Conservation (phyloP, 2,113 vertebrate species). For the Brienomyrus brachyistius region DNA sequence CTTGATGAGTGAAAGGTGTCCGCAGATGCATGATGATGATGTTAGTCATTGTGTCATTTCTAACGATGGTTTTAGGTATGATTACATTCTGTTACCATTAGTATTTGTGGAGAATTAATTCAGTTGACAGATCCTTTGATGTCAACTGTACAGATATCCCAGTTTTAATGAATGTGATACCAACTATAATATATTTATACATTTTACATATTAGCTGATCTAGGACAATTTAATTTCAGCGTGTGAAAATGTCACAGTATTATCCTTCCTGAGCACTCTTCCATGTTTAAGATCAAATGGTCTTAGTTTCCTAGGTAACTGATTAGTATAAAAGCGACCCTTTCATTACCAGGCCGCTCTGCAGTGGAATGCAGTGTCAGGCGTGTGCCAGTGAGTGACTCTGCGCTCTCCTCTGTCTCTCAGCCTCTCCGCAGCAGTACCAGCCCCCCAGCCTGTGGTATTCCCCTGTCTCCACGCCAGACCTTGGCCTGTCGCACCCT, state of each 20-base stretch:
- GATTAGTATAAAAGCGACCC: neutral
- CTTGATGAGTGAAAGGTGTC: neutral
- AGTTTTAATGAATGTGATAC: neutral
- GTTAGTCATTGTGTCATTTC: neutral
- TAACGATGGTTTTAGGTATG: neutral
- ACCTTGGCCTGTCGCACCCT: slow-evolving; percentile 18
- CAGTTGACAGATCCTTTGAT: neutral
- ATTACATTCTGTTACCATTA: neutral
- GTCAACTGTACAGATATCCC: neutral
- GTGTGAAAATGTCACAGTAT: neutral
- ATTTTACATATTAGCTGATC: neutral
- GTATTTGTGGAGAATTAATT: neutral
- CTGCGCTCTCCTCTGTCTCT: neutral
- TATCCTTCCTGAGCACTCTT: neutral
- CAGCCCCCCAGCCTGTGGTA: slow-evolving; percentile 36
- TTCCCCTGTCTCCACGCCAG: slow-evolving; percentile 30
- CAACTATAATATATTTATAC: neutral
- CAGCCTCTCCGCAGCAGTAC: slow-evolving; percentile 51
- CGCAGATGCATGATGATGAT: neutral
- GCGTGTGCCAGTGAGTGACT: neutral
- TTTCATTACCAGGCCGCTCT: neutral
- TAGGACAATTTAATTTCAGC: neutral
- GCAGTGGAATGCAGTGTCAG: neutral
- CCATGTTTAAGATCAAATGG: neutral
- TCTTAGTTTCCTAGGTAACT: neutral